Conservation (phyloP, 2,113 vertebrate species). For the Oophaga pumilio region DNA sequence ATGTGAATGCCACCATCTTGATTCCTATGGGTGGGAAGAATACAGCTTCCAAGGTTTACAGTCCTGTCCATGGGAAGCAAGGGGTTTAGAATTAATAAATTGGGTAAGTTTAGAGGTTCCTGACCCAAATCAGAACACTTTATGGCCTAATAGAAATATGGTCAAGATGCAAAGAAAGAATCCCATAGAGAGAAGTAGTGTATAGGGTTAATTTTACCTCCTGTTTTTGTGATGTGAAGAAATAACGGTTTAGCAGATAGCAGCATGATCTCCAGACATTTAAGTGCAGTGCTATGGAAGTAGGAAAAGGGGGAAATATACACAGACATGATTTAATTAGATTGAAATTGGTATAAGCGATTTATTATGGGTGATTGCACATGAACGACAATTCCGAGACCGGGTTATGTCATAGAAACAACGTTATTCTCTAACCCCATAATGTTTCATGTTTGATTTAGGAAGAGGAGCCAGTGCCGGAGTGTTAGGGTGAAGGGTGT, state of each 20-base stretch:
- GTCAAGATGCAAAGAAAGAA: no score
- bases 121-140: no score
- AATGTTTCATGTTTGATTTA: background rate
- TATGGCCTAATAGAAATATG: no score
- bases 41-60: no score
- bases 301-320: background rate
- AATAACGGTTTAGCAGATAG: background rate
- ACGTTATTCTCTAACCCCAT: constrained; percentile 15
- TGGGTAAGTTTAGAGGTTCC: no score
- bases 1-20: no score
- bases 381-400: background rate
- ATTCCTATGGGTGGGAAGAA: no score
- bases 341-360: background rate
- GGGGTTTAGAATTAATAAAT: no score
- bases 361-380: background rate
- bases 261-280: no score
- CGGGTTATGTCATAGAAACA: background rate
- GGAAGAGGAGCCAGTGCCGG: background rate
- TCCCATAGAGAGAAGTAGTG: background rate
- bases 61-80: no score
- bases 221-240: background rate
- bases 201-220: background rate
- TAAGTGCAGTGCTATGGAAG: no score
- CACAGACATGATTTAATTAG: background rate
- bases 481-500: constrained; percentile 34